A percentile compares a stretch with the other conserved stretches of the same genome.
Evolutionary conservation across 2,888 invertebrate species (phyloP).

Genomic region (Eupithecia dodoneata): DNA sequence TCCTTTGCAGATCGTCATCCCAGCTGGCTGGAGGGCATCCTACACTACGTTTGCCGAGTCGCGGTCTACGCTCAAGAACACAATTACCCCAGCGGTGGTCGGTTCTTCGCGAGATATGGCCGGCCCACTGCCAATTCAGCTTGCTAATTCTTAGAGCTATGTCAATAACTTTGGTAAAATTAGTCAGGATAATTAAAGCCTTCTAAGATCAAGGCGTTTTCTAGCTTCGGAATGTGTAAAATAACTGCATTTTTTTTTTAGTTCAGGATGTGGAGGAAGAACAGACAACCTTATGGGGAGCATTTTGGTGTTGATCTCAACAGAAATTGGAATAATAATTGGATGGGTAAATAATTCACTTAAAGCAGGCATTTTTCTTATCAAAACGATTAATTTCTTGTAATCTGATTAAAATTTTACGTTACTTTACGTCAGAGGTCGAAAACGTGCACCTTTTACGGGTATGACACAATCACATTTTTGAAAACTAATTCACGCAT

Average conservation of each 20-base stretch:
- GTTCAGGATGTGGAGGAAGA: conserved; percentile 89
- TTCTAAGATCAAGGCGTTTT: not conserved
- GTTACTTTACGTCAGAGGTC: not conserved
- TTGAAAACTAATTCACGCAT: not conserved
- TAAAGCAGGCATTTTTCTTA: not conserved
- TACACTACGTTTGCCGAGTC: too few species aligned
- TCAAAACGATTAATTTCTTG: not conserved
- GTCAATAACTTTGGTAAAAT: conserved; percentile 4
- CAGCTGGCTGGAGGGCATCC: too few species aligned
- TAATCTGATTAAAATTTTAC: not conserved
- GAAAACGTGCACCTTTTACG: not conserved
- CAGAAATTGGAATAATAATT: conserved; percentile 78
- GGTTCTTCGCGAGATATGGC: too few species aligned
- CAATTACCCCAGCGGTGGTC: too few species aligned
- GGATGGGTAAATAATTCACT: conserved; percentile 75
- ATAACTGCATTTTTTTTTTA: conserved; percentile 57
- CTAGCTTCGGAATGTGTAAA: not conserved
- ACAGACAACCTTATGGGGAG: conserved; percentile 62
- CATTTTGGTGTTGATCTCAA: conserved; percentile 88
- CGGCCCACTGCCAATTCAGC: too few species aligned
- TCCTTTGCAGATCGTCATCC: too few species aligned
- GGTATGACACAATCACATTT: not conserved
- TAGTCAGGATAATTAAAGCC: not conserved
- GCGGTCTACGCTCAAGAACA: too few species aligned
- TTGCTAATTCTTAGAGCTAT: too few species aligned